phyloP scores from a whole-genome alignment of 2,888 invertebrate species.

The Andrena fulva region DNA sequence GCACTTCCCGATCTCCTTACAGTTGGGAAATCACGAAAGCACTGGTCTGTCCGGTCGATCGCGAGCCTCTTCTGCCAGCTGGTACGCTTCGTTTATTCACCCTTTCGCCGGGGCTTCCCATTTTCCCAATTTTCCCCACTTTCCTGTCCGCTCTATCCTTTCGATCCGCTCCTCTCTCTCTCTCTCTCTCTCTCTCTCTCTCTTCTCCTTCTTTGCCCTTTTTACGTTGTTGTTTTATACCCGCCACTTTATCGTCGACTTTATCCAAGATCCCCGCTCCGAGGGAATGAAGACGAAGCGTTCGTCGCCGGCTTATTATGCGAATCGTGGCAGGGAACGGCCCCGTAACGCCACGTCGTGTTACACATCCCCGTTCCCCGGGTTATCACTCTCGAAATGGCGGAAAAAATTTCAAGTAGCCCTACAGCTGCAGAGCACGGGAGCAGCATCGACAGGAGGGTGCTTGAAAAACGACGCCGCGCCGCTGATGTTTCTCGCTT shows the following conservation, averaged over 20 bases:
- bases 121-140: background rate
- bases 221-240: slow-evolving; percentile 2
- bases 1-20: slow-evolving; percentile 53
- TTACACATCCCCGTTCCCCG: slow-evolving; percentile 9
- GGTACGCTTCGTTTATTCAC: slow-evolving; percentile 49
- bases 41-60: slow-evolving; percentile 43
- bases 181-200: too few relatives aligned
- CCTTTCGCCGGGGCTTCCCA: slow-evolving; percentile 32
- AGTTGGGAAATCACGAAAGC: slow-evolving; percentile 58
- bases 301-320: slow-evolving; percentile 15
- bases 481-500: background rate
- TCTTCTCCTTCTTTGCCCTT: background rate
- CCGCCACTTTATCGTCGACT: slow-evolving; percentile 37
- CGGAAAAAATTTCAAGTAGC: slow-evolving; percentile 1
- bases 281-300: background rate
- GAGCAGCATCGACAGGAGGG: slow-evolving; percentile 9
- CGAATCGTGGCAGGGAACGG: background rate
- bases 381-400: slow-evolving; percentile 19
- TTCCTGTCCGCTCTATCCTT: background rate
- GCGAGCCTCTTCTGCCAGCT: slow-evolving; percentile 23
- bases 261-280: slow-evolving; percentile 5
- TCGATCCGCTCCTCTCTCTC: background rate
- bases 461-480: background rate
- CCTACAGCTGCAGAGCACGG: slow-evolving; percentile 1
- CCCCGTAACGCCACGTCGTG: slow-evolving; percentile 3